Conservation (phyloP, 1,140 invertebrate genomes). For the Colletes gigas region DNA sequence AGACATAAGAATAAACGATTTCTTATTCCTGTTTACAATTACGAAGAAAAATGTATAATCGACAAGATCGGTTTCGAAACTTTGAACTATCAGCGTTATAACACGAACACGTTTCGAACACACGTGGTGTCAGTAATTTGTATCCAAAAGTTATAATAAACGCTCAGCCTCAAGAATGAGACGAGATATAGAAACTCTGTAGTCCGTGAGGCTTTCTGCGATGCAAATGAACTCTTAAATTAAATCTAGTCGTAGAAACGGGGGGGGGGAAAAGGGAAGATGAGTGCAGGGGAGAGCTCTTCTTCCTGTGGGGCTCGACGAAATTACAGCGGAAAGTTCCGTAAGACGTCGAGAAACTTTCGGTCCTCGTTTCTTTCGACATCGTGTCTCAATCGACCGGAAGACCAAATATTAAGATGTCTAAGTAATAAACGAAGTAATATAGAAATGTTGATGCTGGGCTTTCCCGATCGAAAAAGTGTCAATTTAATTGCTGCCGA, state of each 20-base stretch:
- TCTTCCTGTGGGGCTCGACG: background rate
- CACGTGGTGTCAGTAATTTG: no score
- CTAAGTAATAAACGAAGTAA: background rate
- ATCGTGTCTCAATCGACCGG: constrained; percentile 5
- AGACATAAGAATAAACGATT: no score
- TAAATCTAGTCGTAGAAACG: constrained; percentile 52
- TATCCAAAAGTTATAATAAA: background rate
- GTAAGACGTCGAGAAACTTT: constrained; percentile 12
- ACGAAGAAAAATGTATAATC: no score
- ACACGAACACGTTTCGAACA: background rate
- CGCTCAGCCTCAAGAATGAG: background rate
- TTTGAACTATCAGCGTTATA: no score
- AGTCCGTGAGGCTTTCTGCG: constrained; percentile 25
- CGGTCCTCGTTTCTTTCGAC: background rate
- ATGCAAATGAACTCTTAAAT: constrained; percentile 66
- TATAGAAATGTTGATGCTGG: background rate
- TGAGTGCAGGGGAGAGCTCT: background rate
- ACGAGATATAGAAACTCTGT: constrained; percentile 1
- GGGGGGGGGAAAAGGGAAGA: background rate
- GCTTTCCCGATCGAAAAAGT: background rate
- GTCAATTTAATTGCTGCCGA: no score
- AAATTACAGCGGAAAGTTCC: constrained; percentile 34
- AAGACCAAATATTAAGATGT: background rate
- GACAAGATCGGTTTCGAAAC: no score
- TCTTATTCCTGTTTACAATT: no score